Evolutionary conservation across 2,888 invertebrate genomes (phyloP).

Genomic region (Fragum sueziense): DNA sequence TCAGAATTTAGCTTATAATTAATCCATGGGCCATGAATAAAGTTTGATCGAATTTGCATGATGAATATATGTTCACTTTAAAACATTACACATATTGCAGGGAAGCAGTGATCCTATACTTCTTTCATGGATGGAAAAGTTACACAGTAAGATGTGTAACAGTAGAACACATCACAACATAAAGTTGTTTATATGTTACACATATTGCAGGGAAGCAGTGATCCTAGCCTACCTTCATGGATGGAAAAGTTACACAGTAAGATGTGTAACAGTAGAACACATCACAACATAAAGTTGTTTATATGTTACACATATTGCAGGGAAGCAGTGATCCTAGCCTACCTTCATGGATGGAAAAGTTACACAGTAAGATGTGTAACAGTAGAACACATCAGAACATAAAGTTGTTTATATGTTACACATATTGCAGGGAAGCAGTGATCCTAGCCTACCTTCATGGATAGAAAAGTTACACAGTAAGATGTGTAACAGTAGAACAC

Average conservation of each 20-base stretch:
- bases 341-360: conserved; percentile 83
- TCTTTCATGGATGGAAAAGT: conserved; percentile 83
- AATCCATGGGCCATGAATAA: no score
- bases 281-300: conserved; percentile 86
- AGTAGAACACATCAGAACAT: conserved; percentile 84
- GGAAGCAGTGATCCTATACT: conserved; percentile 67
- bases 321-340: conserved; percentile 67
- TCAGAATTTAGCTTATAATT: no score
- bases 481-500: conserved; percentile 76
- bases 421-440: conserved; percentile 68
- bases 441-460: conserved; percentile 82
- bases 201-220: conserved; percentile 68
- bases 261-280: conserved; percentile 76
- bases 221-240: conserved; percentile 82
- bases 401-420: conserved; percentile 86
- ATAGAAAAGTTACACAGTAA: conserved; percentile 82
- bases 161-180: conserved; percentile 84
- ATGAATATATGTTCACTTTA: no score
- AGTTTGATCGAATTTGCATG: no score
- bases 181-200: conserved; percentile 86
- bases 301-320: conserved; percentile 82
- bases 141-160: conserved; percentile 80
- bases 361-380: conserved; percentile 80
- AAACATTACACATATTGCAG: no score
- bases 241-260: conserved; percentile 82